Evolutionary conservation across 2,797 vertebrate genomes (phyloP), one percentile per base, ranked within the genome.

Genomic region (Coracias cyanogaster): DNA sequence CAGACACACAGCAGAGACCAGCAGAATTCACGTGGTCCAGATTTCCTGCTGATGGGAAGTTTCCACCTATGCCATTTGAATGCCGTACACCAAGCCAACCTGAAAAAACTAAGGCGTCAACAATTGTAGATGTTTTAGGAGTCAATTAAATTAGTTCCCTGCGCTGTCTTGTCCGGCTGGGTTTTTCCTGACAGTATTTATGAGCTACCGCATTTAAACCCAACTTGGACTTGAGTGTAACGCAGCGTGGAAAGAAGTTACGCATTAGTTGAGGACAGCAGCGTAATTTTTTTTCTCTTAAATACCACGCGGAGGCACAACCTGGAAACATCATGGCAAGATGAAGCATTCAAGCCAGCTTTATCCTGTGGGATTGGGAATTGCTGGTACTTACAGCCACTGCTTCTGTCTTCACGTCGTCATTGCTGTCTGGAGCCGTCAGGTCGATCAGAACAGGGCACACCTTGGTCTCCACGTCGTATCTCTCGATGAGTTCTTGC

Each of bases 361-460:
- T 52, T 10, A 17, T 18, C 13, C 22, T 13, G 12, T 22, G 16
- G 24, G 74, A 29, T 21, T 83, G 49, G 33, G 21, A 22, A 62
- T 6, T 43, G 54, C 33, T 92, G 39, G 37, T 93, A 98, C 98
- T 98, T 96, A 99, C 99, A 77, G 99, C 98, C 96, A 99, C 99
- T 1, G 98, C 98, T 93, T 99, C 99, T 0, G 99, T 99, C 95
- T 99, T 99, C 89, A 99, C 98, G 18, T 99, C 99, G 0, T 99
- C 99, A 2, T 99, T 99, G 97, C 99, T 99, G 90, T 99, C 98
- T 15, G 99, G 99, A 65, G 99, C 98, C 2, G 99, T 99, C 45
- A 99, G 96, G 33, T 99, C 99, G 95, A 99, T 98, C 43, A 99
- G 98, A 70, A 99, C 98, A 3, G 99, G 99, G 82, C 99, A 99